Base-by-base conservation (phyloP, 2,888 invertebrate genomes). In the Ennomos fuscantarius region DNA sequence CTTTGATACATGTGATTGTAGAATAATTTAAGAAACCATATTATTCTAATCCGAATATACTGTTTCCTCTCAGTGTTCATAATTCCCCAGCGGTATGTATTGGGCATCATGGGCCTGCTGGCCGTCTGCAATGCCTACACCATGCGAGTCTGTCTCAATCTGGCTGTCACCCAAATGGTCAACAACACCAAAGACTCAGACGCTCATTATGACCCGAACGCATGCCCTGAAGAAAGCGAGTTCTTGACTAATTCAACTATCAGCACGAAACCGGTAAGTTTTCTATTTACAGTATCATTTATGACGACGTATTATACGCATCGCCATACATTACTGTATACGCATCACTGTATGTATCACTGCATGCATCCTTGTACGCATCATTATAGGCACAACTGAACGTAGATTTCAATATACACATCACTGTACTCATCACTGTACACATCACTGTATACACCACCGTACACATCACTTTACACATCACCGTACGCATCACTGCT, bases 71-170 rank as follows among this genome's bases (percentile, higher is more conserved):
- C 87, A 94, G 94, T 91, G 79, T 94, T 93, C 82, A 60, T 94
- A 76, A 93, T 95, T 70, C 94, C 95, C 45, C 95, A 95, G 87
- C 93, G 96, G 72, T 95, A 95, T 79, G 93, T 96, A 72, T 84
- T 95, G 71, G 94, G 95, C 69, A 93, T 95, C 63, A 96, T 96
- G 96, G 95, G 95, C n/a, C 93, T 96, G 72, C 77, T 95, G 68
- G 95, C 95, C 8, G 93, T 96, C n/a, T 93, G 95, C 79, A 95
- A 95, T 78, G 95, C 95, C n/a, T 96, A 95, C 75, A 95, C 95
- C 39, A 95, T 96, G 95, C 92, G 96, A 8, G 94, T 95, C 1
- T 95, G 95, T 61, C 92, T 96, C 47, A 95, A 95, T 63, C 93
- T 95, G 49, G 94, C 95, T 5, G 95, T 95, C 58, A 95, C 95